Base-by-base conservation (phyloP, 2,797 vertebrate genomes). In the Acipenser ruthenus region DNA sequence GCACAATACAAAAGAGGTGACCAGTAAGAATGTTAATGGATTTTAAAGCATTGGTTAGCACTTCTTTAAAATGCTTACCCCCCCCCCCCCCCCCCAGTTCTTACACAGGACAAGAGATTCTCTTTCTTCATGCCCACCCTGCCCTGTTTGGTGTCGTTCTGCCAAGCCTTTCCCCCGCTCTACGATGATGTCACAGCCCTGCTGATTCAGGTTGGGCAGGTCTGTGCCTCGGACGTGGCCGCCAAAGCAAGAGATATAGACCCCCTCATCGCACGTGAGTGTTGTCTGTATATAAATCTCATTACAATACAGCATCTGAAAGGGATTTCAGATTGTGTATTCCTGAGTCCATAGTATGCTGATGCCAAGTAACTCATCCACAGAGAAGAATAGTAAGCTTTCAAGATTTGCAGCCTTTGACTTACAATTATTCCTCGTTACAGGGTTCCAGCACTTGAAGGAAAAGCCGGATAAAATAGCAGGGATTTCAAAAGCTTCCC, bases 101-200 rank as follows among this genome's bases (percentile, higher is more conserved):
- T 98, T 80, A 98, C 94, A 12, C 94, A 90, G 67, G 80, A 93
- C 47, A 98, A 98, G 82, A 92, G 96, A 2, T 96, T 91, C 69
- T 79, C 88, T 59, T 98, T 99, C 77, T 98, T 99, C 79, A 95
- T 98, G 95, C 94, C 96, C 12, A 98, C 95, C 10, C 85, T 99
- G 79, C 94, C 96, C 0, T 98, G 96, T 78, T 79, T 99, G 88
- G 94, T 96, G 73, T 90, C 93, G 0, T 96, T 99, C 85, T 99
- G 96, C 77, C 93, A 94, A 86, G 95, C 95, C 47, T 99, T 99
- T 73, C 96, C 96, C 63, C 96, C 95, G 0, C 83, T 99, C 0
- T 99, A 98, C 6, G 96, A 99, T 55, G 97, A 99, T 47, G 91
- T 96, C 49, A 93, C 95, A 73, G 91, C 94, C 70, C 85, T 99